phyloP scores from a whole-genome alignment of 2,888 invertebrate species.

The Clanis bilineata region DNA sequence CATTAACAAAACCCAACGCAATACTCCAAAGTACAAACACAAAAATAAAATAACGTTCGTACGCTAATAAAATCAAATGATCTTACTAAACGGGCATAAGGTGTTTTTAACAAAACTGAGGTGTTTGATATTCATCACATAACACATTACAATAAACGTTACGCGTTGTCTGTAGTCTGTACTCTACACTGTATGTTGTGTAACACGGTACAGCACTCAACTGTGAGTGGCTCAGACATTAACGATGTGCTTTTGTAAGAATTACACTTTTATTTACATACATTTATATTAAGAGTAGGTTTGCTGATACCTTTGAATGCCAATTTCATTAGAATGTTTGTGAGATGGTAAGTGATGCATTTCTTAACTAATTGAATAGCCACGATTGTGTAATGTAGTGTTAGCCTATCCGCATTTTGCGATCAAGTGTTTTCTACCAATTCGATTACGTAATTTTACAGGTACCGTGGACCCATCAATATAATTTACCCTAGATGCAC shows the following conservation, averaged over 20 bases:
- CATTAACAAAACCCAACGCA: neutral
- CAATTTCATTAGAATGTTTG: no score
- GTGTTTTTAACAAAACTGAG: slow-evolving; percentile 3
- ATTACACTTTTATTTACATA: neutral
- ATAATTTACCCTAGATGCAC: no score
- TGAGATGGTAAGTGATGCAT: no score
- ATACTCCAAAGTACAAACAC: neutral
- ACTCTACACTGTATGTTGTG: no score
- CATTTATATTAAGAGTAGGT: neutral
- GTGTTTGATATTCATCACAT: slow-evolving; percentile 16
- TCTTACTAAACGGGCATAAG: neutral
- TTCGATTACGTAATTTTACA: no score
- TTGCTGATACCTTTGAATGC: neutral
- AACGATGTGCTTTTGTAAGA: neutral
- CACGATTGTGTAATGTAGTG: no score
- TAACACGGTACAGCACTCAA: neutral
- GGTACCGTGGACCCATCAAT: no score
- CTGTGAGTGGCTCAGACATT: neutral
- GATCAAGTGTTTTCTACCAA: no score
- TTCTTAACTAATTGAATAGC: no score
- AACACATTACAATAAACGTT: slow-evolving; percentile 10
- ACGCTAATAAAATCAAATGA: neutral
- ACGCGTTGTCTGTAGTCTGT: neutral
- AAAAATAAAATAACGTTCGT: neutral
- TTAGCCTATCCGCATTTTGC: no score